Evolutionary conservation across 2,888 invertebrate species (phyloP), one percentile per base, ranked within the genome.

Genomic region (Parasteatoda lunata): DNA sequence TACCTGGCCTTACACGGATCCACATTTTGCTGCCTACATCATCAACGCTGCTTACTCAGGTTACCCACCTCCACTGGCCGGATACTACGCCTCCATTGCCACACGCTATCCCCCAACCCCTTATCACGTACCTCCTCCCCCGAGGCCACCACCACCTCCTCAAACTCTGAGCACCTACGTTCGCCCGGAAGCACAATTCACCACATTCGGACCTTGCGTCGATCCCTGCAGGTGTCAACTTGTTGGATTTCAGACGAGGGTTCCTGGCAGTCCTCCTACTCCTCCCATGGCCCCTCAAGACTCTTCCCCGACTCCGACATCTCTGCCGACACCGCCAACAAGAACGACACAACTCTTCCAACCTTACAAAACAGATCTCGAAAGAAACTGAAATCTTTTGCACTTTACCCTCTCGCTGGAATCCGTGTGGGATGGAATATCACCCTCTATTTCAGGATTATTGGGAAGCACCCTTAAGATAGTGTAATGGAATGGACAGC

Each of bases 1-100:
- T 90, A 96, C 97, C 0, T 98, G 98, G 98, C 98, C 98, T 0
- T 97, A 97, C 92, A 96, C 96, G 0, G 98, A 98, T 91, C 98
- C 98, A 0, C 95, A 97, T 0, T 95, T 98, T 90, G 97, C 98
- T 5, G 92, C 93, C 69, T 98, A 98, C 3, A 96, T 97, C 59
- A 94, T 98, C 8, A 94, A 97, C 2, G 97, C 98, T 0, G 96
- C 97, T 0, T 91, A 92, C 52, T 96, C 96, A 7, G 90, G 91
- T 8, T 89, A 89, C 49, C 94, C 94, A 75, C 93, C 95, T 30
- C 90, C 90, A n/a, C 89, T 89, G 49, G 90, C 90, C 59, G 89
- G 89, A 3, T 89, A 90, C 83, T 89, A 89, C 78, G 68, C 78
- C 54, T 80, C 84, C 15, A 77, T 71, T 8, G 30, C 89, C 15